Evolutionary conservation across 2,113 vertebrate species (phyloP), one percentile per base, ranked within the genome.

Genomic region (Perccottus glenii): DNA sequence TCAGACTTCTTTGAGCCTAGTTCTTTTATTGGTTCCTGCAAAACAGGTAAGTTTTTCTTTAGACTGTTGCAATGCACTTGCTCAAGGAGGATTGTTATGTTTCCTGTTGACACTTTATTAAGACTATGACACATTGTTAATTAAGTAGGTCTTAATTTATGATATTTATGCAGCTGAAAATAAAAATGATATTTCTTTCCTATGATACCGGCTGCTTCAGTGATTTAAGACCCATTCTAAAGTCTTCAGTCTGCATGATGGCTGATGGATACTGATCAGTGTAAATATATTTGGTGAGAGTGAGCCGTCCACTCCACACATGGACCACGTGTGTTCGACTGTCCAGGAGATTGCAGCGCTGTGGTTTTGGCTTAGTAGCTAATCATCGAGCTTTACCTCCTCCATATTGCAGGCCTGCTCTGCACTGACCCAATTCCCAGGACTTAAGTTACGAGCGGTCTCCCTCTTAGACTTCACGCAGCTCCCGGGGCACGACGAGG

Each of bases 391-490:
- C 87, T 92, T 91, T 91, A 89, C 87, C 86, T 91, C 72, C 66
- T 77, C 86, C 81, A 66, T 82, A 64, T 82, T 83, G 60, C 83
- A 63, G 81, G 64, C 83, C 84, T 56, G 67, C 74, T 77, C 78
- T 68, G 65, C 85, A 84, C 81, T 91, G 90, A 92, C 91, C 91
- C 87, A 92, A 86, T 91, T 92, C 85, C 86, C 82, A 77, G 77
- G 85, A 91, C 84, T 90, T 89, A 77, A 83, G 63, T 77, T 70
- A 73, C 67, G 73, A 71, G 44, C 67, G 32, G 70, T 73, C 75
- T 86, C 64, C 59, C 60, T 44, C 40, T 70, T 61, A 82, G 62
- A 82, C 63, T 57, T 44, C 49, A 78, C 5, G 55, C 64, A 60
- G 66, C 64, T 48, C 67, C 10, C 55, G 61, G 57, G 47, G 46